Evolutionary conservation across 2,888 invertebrate species (phyloP), one percentile per base, ranked within the genome.

Genomic region (Tachystola acroxantha): DNA sequence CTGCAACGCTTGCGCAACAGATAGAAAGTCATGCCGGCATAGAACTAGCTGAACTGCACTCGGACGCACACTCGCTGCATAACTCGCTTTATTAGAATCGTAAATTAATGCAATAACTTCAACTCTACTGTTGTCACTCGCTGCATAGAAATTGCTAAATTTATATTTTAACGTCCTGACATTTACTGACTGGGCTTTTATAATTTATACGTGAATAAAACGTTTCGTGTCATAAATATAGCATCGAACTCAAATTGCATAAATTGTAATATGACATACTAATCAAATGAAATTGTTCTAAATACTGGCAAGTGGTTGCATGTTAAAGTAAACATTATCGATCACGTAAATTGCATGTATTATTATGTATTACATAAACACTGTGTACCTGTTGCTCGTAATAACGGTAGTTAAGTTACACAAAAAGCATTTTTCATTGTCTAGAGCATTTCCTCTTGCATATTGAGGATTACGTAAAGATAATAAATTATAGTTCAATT

Each of bases 1-100:
- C 77, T 77, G 80, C 82, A 82, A 74, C 68, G 52, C 62, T 85
- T 85, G 72, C 82, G 80, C 78, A 85, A 85, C 64, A 60, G 53
- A 72, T 84, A 85, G 85, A 85, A 86, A 86, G 85, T 84, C 75
- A 66, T 67, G 58, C 56, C 66, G 60, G 48, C 61, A 60, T 57
- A 69, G 67, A 65, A 58, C 69, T 66, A 68, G 70, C 73, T 80
- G 82, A 68, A 70, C 73, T 81, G 82, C 79, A 82, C 59, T 80
- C 69, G 71, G 72, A 67, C 75, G 69, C 64, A 63, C 68, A 63
- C 52, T 66, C 62, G 57, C 59, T 67, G 70, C 70, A 73, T 70
- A 73, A 69, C 67, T 57, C 54, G 65, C 61, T 67, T 62, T 67
- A 70, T 74, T 73, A 65, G 57, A 66, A 69, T 67, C 62, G 59